phyloP scores from a whole-genome alignment of 2,888 invertebrate species.

The Eristalinus sepulchralis region DNA sequence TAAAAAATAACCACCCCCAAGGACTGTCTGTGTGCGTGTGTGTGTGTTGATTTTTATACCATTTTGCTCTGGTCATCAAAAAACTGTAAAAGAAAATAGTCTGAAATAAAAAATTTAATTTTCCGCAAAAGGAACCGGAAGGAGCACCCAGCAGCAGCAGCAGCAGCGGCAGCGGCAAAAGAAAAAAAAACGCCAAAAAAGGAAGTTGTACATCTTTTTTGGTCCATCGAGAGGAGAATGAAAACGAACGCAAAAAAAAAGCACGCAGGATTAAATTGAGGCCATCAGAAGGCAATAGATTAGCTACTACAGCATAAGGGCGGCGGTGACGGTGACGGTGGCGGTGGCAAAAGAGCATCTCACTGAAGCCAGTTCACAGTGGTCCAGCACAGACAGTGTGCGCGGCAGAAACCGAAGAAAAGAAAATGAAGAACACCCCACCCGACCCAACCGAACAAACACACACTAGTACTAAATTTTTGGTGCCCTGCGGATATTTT shows the following conservation, averaged over 20 bases:
- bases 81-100: constrained; percentile 47
- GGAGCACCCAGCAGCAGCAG: background rate
- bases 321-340: no score
- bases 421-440: constrained; percentile 37
- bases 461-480: constrained; percentile 47
- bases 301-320: constrained; percentile 46
- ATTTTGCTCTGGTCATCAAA: constrained; percentile 63
- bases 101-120: constrained; percentile 56
- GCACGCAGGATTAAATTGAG: constrained; percentile 59
- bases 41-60: constrained; percentile 33
- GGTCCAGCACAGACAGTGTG: background rate
- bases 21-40: background rate
- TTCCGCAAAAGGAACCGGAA: constrained; percentile 41
- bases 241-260: constrained; percentile 9
- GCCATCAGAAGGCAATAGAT: constrained; percentile 57
- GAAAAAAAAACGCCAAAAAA: constrained; percentile 7
- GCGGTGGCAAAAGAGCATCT: background rate
- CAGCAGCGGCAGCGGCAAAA: background rate
- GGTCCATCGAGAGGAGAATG: background rate
- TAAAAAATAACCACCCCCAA: background rate
- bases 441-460: background rate
- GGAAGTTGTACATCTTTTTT: constrained; percentile 37
- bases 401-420: background rate
- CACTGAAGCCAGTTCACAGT: background rate
- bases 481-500: constrained; percentile 60